Conservation (phyloP, 2,113 vertebrate genomes). For the Illadopsis cleaveri region DNA sequence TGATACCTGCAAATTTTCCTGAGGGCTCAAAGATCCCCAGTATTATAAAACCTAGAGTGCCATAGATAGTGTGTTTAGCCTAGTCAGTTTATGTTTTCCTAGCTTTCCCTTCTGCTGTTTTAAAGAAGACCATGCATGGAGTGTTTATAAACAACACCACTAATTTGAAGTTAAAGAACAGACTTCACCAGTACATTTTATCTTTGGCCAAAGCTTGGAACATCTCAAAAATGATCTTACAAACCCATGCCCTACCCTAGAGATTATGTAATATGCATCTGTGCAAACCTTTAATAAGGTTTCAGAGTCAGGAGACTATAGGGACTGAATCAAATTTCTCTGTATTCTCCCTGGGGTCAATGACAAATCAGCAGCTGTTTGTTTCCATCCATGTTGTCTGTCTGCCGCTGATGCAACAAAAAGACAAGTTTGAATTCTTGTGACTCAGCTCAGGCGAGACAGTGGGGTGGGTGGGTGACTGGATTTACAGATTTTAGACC, state of each 20-base stretch:
- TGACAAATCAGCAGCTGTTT: slow-evolving; percentile 23
- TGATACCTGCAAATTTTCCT: neutral
- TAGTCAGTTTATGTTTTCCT: neutral
- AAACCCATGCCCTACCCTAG: neutral
- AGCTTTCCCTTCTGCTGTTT: neutral
- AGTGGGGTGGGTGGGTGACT: neutral
- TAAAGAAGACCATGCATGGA: neutral
- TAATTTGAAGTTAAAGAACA: neutral
- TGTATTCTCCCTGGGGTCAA: neutral
- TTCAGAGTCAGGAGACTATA: neutral
- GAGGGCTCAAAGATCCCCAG: neutral
- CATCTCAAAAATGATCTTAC: neutral
- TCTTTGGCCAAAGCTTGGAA: neutral
- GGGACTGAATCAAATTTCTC: slow-evolving; percentile 5
- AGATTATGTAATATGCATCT: neutral
- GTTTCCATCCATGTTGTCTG: neutral
- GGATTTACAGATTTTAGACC: neutral
- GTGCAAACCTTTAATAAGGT: neutral
- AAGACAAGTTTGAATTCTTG: neutral
- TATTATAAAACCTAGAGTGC: neutral
- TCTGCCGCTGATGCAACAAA: neutral
- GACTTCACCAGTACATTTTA: neutral
- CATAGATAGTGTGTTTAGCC: neutral
- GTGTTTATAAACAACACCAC: neutral
- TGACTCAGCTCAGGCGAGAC: neutral